A percentile compares a stretch with the other conserved stretches of the same genome.
Conservation (phyloP, 2,113 vertebrate species). For the Microtus montanus region DNA sequence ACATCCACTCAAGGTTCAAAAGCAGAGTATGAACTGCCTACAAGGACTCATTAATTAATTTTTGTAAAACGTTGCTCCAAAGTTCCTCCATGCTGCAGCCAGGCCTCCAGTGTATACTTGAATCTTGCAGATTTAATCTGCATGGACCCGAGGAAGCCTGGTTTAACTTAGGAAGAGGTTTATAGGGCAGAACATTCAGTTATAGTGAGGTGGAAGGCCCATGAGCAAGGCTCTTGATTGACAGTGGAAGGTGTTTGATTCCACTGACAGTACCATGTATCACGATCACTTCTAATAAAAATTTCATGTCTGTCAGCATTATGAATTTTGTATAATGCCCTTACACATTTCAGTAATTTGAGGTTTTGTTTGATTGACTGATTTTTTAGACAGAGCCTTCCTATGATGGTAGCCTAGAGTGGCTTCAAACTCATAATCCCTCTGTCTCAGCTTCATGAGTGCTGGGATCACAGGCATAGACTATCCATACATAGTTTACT, state of each 20-base stretch:
- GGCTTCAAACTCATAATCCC: not conserved
- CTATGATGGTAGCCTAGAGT: not conserved
- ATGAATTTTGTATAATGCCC: not conserved
- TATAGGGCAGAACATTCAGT: not conserved
- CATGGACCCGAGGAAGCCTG: not conserved
- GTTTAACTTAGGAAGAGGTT: not conserved
- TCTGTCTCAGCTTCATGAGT: not conserved
- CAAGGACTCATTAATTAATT: not conserved
- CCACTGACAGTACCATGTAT: not conserved
- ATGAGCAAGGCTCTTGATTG: not conserved
- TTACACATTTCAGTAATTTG: not conserved
- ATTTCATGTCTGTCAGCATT: not conserved
- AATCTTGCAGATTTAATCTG: slow-evolving; percentile 4
- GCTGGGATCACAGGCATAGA: not conserved
- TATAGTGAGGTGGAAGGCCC: not conserved
- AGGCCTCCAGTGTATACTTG: not conserved
- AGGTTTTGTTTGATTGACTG: not conserved
- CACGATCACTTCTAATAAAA: not conserved
- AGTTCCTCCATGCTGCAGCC: not conserved
- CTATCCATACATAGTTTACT: not conserved
- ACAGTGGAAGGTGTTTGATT: not conserved
- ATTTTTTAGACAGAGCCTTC: not conserved
- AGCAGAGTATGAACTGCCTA: not conserved
- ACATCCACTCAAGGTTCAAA: not conserved
- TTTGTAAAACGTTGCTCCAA: not conserved